Evolutionary conservation across 2,797 vertebrate species (phyloP).

Genomic region (Leptodactylus fallax): DNA sequence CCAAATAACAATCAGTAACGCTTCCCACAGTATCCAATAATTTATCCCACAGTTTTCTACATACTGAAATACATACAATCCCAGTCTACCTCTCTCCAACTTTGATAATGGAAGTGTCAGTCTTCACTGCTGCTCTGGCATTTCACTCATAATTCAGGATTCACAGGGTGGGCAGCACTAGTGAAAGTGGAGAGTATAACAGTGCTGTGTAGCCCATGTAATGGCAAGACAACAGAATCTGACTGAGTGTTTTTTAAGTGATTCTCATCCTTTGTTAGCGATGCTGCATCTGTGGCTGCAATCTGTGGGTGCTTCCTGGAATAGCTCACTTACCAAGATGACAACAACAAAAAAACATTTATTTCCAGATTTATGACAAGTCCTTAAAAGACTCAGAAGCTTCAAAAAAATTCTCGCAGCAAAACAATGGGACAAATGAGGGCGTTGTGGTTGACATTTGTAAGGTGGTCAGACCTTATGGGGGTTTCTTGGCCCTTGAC

Average conservation of each 20-base stretch:
- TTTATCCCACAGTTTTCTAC: too few species aligned
- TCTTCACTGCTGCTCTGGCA: too few species aligned
- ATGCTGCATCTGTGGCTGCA: neutral
- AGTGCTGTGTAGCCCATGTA: too few species aligned
- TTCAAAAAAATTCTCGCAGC: neutral
- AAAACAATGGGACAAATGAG: neutral
- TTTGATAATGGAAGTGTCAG: too few species aligned
- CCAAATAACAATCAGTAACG: too few species aligned
- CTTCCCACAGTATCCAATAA: too few species aligned
- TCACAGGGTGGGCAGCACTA: neutral
- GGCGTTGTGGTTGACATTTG: too few species aligned
- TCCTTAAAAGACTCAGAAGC: neutral
- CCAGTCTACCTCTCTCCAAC: too few species aligned
- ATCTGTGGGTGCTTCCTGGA: neutral
- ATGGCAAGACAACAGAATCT: too few species aligned
- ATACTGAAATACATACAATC: too few species aligned
- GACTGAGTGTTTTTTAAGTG: neutral
- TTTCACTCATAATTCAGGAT: neutral
- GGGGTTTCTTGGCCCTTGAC: too few species aligned
- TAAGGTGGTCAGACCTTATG: too few species aligned
- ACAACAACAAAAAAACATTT: neutral
- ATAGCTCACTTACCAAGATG: neutral
- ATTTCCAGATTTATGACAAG: neutral
- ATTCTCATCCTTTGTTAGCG: neutral
- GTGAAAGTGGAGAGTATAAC: neutral